These are phyloP conservation scores for Caenorhabditis sp. DNA, from an alignment of 2,888 invertebrate genomes.

Conservation along the genomic window DNA sequence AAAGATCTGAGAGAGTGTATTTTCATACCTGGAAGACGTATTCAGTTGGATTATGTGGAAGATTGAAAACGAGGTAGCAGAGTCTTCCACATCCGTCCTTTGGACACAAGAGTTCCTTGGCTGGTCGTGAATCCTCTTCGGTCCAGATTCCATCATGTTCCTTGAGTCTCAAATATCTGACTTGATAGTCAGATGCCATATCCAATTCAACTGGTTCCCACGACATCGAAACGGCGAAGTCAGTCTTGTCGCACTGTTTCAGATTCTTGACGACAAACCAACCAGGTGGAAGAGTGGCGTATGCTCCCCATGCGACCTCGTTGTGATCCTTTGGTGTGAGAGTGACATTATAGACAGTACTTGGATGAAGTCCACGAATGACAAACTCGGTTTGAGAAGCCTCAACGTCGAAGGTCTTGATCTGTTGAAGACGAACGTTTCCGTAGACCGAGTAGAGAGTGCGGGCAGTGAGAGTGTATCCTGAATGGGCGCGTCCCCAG, in stretches of 20 bases:
- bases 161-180: slow-evolving; percentile 79
- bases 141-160: slow-evolving; percentile 78
- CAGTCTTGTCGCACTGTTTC: slow-evolving; percentile 82
- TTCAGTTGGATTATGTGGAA: slow-evolving; percentile 77
- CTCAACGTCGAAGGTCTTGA: slow-evolving; percentile 79
- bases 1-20: neutral
- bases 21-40: slow-evolving; percentile 82
- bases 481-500: slow-evolving; percentile 81
- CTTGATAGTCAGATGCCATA: slow-evolving; percentile 82
- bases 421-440: slow-evolving; percentile 74
- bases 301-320: slow-evolving; percentile 82
- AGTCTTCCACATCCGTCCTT: slow-evolving; percentile 81
- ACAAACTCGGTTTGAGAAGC: slow-evolving; percentile 79
- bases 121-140: slow-evolving; percentile 75
- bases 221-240: slow-evolving; percentile 82
- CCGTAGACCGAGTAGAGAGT: slow-evolving; percentile 81
- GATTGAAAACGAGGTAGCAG: slow-evolving; percentile 83
- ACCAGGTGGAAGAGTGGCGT: slow-evolving; percentile 83
- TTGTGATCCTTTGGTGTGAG: slow-evolving; percentile 78
- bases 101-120: slow-evolving; percentile 73
- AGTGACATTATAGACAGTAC: slow-evolving; percentile 83
- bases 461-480: slow-evolving; percentile 81
- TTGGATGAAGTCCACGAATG: slow-evolving; percentile 80
- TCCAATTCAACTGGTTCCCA: slow-evolving; percentile 82
- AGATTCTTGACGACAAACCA: slow-evolving; percentile 83